phyloP scores from a whole-genome alignment of 92 coral and sea anemone genomes.

The Plumapathes pennacea region DNA sequence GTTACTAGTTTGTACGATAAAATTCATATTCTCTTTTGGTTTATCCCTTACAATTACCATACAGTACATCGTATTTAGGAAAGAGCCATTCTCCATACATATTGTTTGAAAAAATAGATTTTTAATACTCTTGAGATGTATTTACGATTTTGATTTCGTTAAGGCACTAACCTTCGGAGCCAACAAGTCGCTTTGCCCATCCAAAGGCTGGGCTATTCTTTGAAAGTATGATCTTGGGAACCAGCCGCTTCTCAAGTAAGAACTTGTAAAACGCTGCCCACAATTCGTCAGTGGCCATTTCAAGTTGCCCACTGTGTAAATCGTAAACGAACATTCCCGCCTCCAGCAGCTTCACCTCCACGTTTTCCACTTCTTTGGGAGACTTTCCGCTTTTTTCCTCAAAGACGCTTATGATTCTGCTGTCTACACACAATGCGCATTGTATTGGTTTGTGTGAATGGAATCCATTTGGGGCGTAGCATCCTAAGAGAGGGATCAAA shows the following conservation, averaged over 20 bases:
- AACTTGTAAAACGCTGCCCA: constrained; percentile 75
- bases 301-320: constrained; percentile 30
- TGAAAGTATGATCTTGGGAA: constrained; percentile 53
- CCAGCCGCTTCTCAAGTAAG: constrained; percentile 53
- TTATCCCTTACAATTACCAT: too few species aligned
- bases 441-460: constrained; percentile 72
- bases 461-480: constrained; percentile 73
- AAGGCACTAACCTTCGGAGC: constrained; percentile 1
- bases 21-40: too few species aligned
- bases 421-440: constrained; percentile 57
- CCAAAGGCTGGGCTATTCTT: constrained; percentile 63
- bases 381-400: constrained; percentile 34
- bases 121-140: too few species aligned
- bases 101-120: too few species aligned
- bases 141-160: too few species aligned
- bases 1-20: too few species aligned
- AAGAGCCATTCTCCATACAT: too few species aligned
- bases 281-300: constrained; percentile 58
- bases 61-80: too few species aligned
- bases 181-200: constrained; percentile 40
- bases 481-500: constrained; percentile 8
- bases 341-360: constrained; percentile 57
- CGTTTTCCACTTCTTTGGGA: constrained; percentile 61
- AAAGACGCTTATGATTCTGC: constrained; percentile 57
- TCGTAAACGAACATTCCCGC: constrained; percentile 66